A percentile compares a stretch with the other conserved stretches of the same genome.
Evolutionary conservation across 2,113 vertebrate species (phyloP).

Genomic region (Rostratula benghalensis): DNA sequence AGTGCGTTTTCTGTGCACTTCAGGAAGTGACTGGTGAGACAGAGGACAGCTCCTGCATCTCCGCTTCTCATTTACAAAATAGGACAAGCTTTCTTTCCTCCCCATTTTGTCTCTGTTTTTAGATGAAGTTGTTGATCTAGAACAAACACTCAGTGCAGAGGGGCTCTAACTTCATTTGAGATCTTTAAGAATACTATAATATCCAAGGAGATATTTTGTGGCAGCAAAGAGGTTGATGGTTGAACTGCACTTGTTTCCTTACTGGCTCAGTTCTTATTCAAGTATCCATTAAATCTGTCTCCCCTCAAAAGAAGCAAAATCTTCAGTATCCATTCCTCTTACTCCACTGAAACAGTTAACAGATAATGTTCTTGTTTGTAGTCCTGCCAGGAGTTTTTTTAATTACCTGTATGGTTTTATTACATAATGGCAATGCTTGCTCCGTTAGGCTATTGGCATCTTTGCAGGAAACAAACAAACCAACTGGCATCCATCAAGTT

Average conservation of each 20-base stretch:
- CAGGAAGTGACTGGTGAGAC: neutral
- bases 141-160: neutral
- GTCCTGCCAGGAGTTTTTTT: conserved; percentile 10
- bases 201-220: neutral
- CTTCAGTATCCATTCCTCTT: neutral
- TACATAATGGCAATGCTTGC: conserved; percentile 19
- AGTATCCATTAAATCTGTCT: neutral
- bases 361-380: conserved; percentile 5
- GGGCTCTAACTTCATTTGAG: neutral
- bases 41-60: neutral
- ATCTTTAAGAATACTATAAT: neutral
- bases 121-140: neutral
- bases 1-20: neutral
- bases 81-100: neutral
- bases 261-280: neutral
- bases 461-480: conserved; percentile 48
- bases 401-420: conserved; percentile 43
- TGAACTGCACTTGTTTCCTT: neutral
- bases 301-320: neutral
- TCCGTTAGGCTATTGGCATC: conserved; percentile 25
- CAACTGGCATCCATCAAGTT: conserved; percentile 47
- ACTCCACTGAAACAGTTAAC: conserved; percentile 30
- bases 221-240: neutral
- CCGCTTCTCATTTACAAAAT: neutral
- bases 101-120: neutral